Evolutionary conservation across 2,113 vertebrate genomes (phyloP), one percentile per base, ranked within the genome.

Genomic region (Seriola dumerili): DNA sequence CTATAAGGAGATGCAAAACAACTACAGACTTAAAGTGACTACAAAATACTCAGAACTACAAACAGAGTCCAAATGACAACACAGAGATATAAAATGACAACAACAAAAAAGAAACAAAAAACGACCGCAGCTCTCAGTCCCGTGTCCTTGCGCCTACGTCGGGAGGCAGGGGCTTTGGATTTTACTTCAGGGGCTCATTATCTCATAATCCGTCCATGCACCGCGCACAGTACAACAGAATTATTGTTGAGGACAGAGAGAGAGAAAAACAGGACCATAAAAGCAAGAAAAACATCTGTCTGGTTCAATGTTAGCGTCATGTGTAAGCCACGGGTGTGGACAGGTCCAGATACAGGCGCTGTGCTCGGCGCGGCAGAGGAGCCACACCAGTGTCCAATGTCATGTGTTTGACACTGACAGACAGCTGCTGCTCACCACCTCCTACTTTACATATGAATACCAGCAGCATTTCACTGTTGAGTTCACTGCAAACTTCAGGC

Each of bases 331-430:
- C 48, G 48, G 48, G 12, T 50, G 48, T 50, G 2, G 7, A 50
- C 48, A 19, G 48, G 16, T 50, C 17, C 13, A 17, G 13, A 48
- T 2, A 17, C 21, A 38, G 57, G 70, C 40, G 73, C 65, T 71
- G 73, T 58, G 64, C 42, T 21, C 42, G 10, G 32, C 21, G 40
- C 75, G 21, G 70, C 46, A 48, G 72, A 76, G 21, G 29, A 29
- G 29, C 34, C 58, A 3, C 25, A 9, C 19, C 57, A 9, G 61
- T 17, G 55, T 40, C 75, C 59, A 62, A 25, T 82, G 89, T 90
- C 90, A 86, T 40, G 29, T 40, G 52, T 46, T 13, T 89, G 76
- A 90, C 82, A 81, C 72, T 66, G 81, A 84, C 87, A 12, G 84
- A 73, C 87, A 88, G 89, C 84, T 81, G 90, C 80, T 69, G 55